Evolutionary conservation across 2,113 vertebrate species (phyloP).

Genomic region (Serinus canaria): DNA sequence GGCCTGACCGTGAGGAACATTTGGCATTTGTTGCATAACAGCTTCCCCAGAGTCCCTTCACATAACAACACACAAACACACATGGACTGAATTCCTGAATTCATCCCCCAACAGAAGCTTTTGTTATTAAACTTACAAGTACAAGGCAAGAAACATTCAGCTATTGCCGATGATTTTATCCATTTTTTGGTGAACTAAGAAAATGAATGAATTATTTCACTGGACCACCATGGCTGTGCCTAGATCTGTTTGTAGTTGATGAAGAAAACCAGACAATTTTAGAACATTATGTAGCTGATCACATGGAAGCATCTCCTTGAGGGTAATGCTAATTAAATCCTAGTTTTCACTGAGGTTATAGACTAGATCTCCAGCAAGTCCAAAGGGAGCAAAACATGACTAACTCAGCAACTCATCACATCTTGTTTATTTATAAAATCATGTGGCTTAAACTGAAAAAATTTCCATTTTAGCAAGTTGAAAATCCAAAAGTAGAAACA

Average conservation of each 20-base stretch:
- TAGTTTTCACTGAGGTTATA: not conserved
- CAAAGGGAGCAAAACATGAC: not conserved
- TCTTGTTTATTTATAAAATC: slow-evolving; percentile 20
- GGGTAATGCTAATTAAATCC: not conserved
- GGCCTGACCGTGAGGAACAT: not conserved
- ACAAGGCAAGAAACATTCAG: not conserved
- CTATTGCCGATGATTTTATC: not conserved
- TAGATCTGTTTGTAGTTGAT: not conserved
- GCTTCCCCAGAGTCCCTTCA: not conserved
- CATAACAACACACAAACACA: not conserved
- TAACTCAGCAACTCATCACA: not conserved
- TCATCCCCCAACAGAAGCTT: not conserved
- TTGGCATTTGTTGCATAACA: not conserved
- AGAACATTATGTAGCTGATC: not conserved
- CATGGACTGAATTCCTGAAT: not conserved
- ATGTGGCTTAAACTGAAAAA: not conserved
- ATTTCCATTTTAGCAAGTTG: not conserved
- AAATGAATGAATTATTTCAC: not conserved
- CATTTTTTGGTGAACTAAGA: not conserved
- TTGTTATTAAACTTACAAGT: not conserved
- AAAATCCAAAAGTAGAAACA: not conserved
- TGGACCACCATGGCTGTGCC: not conserved
- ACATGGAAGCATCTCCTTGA: not conserved
- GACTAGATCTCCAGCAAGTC: not conserved
- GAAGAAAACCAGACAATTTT: not conserved